Percentiles rank a stretch among this genome's conserved stretches.
These are phyloP conservation scores for Acanthurus leucopareius DNA, from an alignment of 2,797 vertebrate genomes.

Conservation along the genomic window DNA sequence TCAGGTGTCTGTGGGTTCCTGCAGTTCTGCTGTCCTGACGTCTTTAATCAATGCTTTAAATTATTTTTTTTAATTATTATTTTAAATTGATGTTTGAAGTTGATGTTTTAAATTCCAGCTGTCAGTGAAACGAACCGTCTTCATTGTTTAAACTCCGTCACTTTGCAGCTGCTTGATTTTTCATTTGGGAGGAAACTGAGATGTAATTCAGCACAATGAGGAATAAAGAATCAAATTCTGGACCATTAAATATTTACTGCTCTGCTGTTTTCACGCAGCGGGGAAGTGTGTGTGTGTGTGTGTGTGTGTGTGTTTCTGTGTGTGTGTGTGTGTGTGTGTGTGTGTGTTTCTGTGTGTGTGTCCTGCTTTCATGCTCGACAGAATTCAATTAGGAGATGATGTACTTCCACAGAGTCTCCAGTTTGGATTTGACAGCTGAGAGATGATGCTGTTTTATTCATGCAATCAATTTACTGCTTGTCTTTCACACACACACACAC, in stretches of 20 bases:
- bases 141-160: neutral
- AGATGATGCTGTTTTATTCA: slow-evolving; percentile 2
- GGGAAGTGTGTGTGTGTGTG: slow-evolving; percentile 1
- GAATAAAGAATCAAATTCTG: slow-evolving; percentile 28
- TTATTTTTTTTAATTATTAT: too few relatives aligned
- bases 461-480: slow-evolving; percentile 35
- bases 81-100: too few relatives aligned
- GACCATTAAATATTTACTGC: slow-evolving; percentile 37
- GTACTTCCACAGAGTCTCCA: slow-evolving; percentile 49
- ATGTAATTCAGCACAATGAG: slow-evolving; percentile 21
- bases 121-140: too few relatives aligned
- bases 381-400: slow-evolving; percentile 66
- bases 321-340: slow-evolving; percentile 25
- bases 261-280: slow-evolving; percentile 28
- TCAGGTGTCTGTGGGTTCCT: too few relatives aligned
- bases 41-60: too few relatives aligned
- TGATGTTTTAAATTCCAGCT: too few relatives aligned
- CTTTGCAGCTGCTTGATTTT: slow-evolving; percentile 13
- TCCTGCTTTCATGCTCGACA: slow-evolving; percentile 48
- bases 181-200: slow-evolving; percentile 10
- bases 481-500: neutral
- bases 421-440: slow-evolving; percentile 54
- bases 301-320: slow-evolving; percentile 12
- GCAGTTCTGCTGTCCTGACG: too few relatives aligned
- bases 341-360: slow-evolving; percentile 6